phyloP scores from a whole-genome alignment of 1,140 invertebrate species.

The Stenopsyche tienmushanensis region DNA sequence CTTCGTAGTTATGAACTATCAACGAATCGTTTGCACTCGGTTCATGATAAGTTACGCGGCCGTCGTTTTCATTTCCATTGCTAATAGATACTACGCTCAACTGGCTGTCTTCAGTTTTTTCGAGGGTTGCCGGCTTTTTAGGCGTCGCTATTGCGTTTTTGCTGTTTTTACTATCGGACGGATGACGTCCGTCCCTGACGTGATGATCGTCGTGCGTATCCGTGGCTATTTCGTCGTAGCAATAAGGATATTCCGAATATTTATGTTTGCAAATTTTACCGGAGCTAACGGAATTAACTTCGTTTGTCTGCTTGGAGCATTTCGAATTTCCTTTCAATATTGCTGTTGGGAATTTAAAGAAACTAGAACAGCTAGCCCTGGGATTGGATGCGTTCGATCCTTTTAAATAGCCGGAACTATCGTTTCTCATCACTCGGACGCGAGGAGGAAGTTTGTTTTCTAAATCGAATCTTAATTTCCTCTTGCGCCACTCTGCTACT shows the following conservation, averaged over 20 bases:
- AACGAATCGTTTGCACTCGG: slow-evolving; percentile 53
- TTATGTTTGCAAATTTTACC: slow-evolving; percentile 78
- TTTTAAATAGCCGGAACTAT: slow-evolving; percentile 52
- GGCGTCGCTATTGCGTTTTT: slow-evolving; percentile 37
- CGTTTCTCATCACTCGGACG: slow-evolving; percentile 65
- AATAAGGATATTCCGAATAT: slow-evolving; percentile 81
- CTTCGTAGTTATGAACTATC: slow-evolving; percentile 32
- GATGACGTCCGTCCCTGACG: slow-evolving; percentile 48
- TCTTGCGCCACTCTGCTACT: slow-evolving; percentile 76
- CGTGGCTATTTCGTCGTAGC: slow-evolving; percentile 76
- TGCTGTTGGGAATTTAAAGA: slow-evolving; percentile 27
- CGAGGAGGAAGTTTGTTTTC: slow-evolving; percentile 62
- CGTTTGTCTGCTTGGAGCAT: background rate
- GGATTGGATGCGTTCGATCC: slow-evolving; percentile 57
- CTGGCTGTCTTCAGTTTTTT: slow-evolving; percentile 49
- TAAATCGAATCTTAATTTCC: slow-evolving; percentile 59
- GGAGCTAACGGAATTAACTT: slow-evolving; percentile 47
- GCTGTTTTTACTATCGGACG: slow-evolving; percentile 28
- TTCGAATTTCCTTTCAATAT: background rate
- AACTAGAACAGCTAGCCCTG: slow-evolving; percentile 20
- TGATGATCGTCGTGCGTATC: slow-evolving; percentile 65
- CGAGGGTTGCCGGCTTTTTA: slow-evolving; percentile 43
- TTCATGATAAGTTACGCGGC: slow-evolving; percentile 43
- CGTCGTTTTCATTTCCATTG: slow-evolving; percentile 43
- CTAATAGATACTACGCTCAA: slow-evolving; percentile 54